phyloP scores from a whole-genome alignment of 2,888 invertebrate species.

The Capitulum mitella region DNA sequence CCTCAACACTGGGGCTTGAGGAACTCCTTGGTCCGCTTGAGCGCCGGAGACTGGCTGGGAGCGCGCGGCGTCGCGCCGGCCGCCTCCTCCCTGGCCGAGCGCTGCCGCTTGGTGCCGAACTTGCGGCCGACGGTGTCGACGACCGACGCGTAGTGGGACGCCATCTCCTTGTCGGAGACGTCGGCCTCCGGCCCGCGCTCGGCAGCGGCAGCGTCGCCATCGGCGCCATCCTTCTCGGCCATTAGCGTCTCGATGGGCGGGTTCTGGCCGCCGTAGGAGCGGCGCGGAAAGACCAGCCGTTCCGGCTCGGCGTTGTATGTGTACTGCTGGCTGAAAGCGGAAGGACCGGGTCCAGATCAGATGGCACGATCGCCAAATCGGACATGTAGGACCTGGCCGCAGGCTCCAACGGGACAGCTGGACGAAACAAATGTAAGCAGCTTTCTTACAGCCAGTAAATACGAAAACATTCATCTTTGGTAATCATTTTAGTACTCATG shows the following conservation, averaged over 20 bases:
- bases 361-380: too few species aligned
- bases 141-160: neutral
- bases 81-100: neutral
- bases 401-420: too few species aligned
- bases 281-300: neutral
- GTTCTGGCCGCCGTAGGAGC: slow-evolving; percentile 2
- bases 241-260: neutral
- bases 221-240: neutral
- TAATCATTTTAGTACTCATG: too few species aligned
- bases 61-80: neutral
- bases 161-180: neutral
- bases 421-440: too few species aligned
- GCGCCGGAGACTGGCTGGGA: neutral
- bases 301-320: neutral
- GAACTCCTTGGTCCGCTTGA: neutral
- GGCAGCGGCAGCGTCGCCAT: neutral
- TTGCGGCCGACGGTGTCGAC: neutral
- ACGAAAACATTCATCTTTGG: too few species aligned
- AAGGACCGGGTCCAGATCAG: too few species aligned
- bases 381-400: too few species aligned
- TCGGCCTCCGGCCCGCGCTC: neutral
- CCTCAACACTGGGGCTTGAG: neutral
- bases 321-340: neutral
- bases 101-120: neutral
- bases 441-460: too few species aligned